Percentiles rank a stretch among this genome's conserved stretches.
phyloP scores from a whole-genome alignment of 2,888 invertebrate species.

The Meandrusa payeni region DNA sequence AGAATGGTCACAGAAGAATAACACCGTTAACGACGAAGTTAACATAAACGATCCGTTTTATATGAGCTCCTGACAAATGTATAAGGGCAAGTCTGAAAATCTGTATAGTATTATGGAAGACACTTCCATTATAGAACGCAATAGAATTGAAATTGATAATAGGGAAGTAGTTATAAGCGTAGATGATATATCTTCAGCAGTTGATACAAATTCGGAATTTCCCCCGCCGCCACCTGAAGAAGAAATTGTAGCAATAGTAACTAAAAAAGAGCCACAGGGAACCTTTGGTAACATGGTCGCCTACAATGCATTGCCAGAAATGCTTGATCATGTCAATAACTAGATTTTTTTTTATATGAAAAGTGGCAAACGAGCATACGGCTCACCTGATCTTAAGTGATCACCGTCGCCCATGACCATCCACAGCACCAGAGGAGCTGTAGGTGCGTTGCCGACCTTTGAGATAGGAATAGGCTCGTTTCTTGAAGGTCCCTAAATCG shows the following conservation, averaged over 20 bases:
- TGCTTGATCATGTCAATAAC: conserved; percentile 70
- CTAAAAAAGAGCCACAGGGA: conserved; percentile 72
- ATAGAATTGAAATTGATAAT: conserved; percentile 72
- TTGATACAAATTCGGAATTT: conserved; percentile 56
- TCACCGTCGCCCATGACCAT: too few relatives aligned
- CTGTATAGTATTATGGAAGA: conserved; percentile 81
- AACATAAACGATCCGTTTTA: conserved; percentile 84
- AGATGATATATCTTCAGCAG: conserved; percentile 67
- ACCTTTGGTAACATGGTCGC: conserved; percentile 75
- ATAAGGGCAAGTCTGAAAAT: conserved; percentile 76
- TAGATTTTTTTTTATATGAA: too few relatives aligned
- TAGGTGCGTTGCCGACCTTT: too few relatives aligned
- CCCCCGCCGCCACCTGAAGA: conserved; percentile 69
- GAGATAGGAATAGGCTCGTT: too few relatives aligned
- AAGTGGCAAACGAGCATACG: too few relatives aligned
- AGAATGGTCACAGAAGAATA: conserved; percentile 82
- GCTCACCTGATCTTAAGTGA: too few relatives aligned
- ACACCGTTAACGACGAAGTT: conserved; percentile 84
- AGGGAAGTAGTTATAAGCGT: conserved; percentile 73
- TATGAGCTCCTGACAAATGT: conserved; percentile 88
- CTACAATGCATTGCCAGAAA: conserved; percentile 75
- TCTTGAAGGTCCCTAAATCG: too few relatives aligned
- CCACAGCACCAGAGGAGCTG: too few relatives aligned
- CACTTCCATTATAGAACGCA: conserved; percentile 64
- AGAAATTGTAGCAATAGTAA: conserved; percentile 74